Conservation (phyloP, 1,140 invertebrate genomes). For the Lineus longissimus region DNA sequence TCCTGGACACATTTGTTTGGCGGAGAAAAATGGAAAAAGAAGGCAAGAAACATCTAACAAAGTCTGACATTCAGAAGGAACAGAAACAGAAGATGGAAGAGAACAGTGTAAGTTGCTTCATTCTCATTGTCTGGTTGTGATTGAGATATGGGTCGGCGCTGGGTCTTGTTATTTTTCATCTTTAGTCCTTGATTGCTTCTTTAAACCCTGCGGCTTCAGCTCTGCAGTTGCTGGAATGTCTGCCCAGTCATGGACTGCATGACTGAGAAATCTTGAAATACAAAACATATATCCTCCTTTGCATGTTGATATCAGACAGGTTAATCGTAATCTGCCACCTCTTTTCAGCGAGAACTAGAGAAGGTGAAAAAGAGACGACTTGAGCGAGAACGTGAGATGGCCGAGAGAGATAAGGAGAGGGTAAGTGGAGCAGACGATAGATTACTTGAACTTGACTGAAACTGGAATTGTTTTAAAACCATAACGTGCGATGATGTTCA, state of each 20-base stretch:
- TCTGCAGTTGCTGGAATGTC: not conserved
- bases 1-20: constrained; percentile 94
- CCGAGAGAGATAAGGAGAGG: constrained; percentile 85
- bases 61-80: constrained; percentile 79
- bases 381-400: constrained; percentile 85
- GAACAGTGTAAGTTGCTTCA: constrained; percentile 63
- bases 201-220: no score
- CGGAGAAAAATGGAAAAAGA: constrained; percentile 93
- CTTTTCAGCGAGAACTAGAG: constrained; percentile 56
- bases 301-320: no score
- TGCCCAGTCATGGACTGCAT: no score
- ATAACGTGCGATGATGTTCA: no score
- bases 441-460: no score
- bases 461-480: no score
- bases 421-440: constrained; percentile 34
- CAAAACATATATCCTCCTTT: no score
- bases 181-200: no score
- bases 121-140: not conserved
- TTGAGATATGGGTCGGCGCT: not conserved
- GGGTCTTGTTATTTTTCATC: not conserved
- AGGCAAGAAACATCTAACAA: constrained; percentile 73
- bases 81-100: constrained; percentile 86
- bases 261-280: no score
- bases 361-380: constrained; percentile 82
- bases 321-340: not conserved